Evolutionary conservation across 2,888 invertebrate species (phyloP).

Genomic region (Euzophera pinguis): DNA sequence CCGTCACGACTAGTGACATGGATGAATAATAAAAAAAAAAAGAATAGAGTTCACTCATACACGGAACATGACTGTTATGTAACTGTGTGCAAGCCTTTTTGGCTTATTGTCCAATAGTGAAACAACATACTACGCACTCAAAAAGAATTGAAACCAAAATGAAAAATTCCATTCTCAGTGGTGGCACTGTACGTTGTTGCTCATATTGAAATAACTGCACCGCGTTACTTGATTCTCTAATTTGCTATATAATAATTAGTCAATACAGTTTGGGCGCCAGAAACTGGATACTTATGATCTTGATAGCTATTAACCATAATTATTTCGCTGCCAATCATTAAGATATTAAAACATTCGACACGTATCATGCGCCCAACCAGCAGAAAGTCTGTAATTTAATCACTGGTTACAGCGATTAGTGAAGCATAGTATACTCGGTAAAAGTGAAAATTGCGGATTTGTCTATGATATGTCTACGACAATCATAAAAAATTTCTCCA

Average conservation of each 20-base stretch:
- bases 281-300: neutral
- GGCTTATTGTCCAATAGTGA: conserved; percentile 23
- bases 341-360: conserved; percentile 15
- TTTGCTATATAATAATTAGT: neutral
- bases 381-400: conserved; percentile 62
- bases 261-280: neutral
- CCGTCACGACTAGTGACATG: neutral
- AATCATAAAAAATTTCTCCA: conserved; percentile 38
- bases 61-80: conserved; percentile 22
- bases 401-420: conserved; percentile 54
- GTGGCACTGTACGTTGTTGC: conserved; percentile 11
- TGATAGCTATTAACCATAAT: conserved; percentile 4
- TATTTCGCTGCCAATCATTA: conserved; percentile 12
- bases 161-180: neutral
- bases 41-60: conserved; percentile 15
- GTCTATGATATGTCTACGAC: conserved; percentile 38
- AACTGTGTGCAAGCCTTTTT: conserved; percentile 15
- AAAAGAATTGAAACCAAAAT: no score
- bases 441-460: conserved; percentile 61
- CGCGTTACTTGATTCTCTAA: neutral
- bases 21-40: neutral
- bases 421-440: conserved; percentile 53
- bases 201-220: neutral
- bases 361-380: conserved; percentile 20
- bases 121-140: conserved; percentile 21